Evolutionary conservation across 35 echinoderm and acorn worm species (phyloP), one percentile per base, ranked within the genome.

Genomic region (Chiridota heheva): DNA sequence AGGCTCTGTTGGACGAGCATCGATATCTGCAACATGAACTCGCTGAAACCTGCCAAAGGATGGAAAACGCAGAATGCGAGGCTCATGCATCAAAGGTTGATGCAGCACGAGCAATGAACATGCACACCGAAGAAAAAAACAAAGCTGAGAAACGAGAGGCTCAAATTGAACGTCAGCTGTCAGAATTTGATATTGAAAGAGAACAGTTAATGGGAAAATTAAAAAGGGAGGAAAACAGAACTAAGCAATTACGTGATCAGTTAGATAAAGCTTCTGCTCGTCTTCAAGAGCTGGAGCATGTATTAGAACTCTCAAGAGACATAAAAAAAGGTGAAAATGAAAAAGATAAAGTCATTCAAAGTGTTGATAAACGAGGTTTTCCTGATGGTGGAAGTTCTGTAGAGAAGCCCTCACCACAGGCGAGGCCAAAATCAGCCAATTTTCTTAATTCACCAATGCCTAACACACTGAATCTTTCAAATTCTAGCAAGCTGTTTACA

Each of bases 121-220:
- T 79, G 37, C 40, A 74, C 0, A 36, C 58, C 1, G 74, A 70
- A 42, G 88, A 98, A 40, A 41, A 85, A 7, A 87, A 91, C 41
- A 88, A 85, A 41, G 44, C 83, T 34, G 85, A 72, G 7, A 91
- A 91, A 71, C 84, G 86, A 77, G 95, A 98, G 70, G 95, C 95
- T 30, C 89, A 87, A 59, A 98, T 98, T 59, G 95, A 98, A 72
- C 85, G 80, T 37, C 90, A 91, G 78, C 67, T 98, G 1, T 92
- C 95, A 29, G 95, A 98, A 38, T 91, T 91, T 91, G 95, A 98
- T 56, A 90, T 91, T 29, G 95, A 98, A 69, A 85, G 89, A 42
- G 95, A 98, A 68, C 95, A 98, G 63, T 70, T 98, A 33, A 58
- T 80, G 25, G 95, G 83, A 13, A 88, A 91, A 58, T 81, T 89